Evolutionary conservation across 2,888 invertebrate species (phyloP).

Genomic region (Sussaba pulchella): DNA sequence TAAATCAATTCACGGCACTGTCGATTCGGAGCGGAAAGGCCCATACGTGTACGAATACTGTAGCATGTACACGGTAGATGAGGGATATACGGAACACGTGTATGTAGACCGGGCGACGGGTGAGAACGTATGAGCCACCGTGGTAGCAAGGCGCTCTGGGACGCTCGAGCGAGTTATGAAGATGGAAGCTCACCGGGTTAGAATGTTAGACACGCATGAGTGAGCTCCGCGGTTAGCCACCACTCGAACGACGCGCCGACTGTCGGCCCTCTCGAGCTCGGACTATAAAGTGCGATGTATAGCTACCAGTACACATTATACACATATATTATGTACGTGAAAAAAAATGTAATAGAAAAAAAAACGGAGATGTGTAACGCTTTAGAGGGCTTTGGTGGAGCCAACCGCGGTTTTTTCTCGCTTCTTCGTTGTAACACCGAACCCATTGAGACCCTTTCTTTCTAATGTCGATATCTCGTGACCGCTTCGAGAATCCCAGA

Average conservation of each 20-base stretch:
- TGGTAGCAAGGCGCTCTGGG: conserved; percentile 7
- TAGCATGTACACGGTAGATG: neutral
- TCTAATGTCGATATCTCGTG: conserved; percentile 64
- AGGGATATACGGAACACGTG: neutral
- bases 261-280: neutral
- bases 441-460: conserved; percentile 24
- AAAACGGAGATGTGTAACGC: conserved; percentile 56
- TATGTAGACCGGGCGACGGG: conserved; percentile 15
- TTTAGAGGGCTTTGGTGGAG: conserved; percentile 21
- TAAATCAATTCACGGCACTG: too few species aligned
- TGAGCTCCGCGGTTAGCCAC: conserved; percentile 45
- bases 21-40: neutral
- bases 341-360: too few species aligned
- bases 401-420: too few species aligned
- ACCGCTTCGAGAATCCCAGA: conserved; percentile 38
- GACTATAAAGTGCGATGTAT: conserved; percentile 4
- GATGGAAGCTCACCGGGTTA: conserved; percentile 53
- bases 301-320: neutral
- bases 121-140: conserved; percentile 35
- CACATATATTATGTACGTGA: neutral
- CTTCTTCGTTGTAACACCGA: conserved; percentile 12
- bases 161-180: conserved; percentile 40
- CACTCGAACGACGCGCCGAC: conserved; percentile 19
- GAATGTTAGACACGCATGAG: conserved; percentile 58
- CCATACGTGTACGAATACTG: neutral